These are phyloP conservation scores for Drosophila varians DNA, from an alignment of 1,140 invertebrate species.

Conservation along the genomic window DNA sequence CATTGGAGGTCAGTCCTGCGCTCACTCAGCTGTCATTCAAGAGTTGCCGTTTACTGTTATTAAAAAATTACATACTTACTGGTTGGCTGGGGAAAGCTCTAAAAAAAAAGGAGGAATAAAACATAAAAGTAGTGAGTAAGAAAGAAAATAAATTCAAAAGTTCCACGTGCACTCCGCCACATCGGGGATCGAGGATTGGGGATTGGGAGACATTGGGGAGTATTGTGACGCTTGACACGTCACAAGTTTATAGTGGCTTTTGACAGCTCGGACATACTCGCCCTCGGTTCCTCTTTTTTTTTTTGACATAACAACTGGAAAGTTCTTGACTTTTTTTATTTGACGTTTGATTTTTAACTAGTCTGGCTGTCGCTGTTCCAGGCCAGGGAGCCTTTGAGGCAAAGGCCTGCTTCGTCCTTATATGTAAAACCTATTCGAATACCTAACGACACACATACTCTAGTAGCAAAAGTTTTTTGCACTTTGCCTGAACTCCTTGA, in stretches of 20 bases:
- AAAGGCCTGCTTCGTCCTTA: background rate
- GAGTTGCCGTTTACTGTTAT: conserved; percentile 74
- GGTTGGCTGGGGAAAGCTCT: background rate
- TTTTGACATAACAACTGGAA: conserved; percentile 38
- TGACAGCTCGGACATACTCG: conserved; percentile 81
- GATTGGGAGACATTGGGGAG: conserved; percentile 36
- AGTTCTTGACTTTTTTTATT: conserved; percentile 43
- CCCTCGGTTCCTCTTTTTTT: conserved; percentile 21
- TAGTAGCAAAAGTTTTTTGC: conserved; percentile 17
- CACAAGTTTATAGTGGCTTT: conserved; percentile 83
- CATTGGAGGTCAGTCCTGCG: conserved; percentile 30
- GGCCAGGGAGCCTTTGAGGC: background rate
- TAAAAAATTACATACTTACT: conserved; percentile 76
- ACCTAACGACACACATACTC: background rate
- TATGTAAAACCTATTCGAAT: conserved; percentile 5
- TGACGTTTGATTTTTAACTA: conserved; percentile 39
- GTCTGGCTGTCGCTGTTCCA: conserved; percentile 1
- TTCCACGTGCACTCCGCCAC: conserved; percentile 53
- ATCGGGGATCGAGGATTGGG: background rate
- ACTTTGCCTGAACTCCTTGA: conserved; percentile 63
- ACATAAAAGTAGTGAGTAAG: conserved; percentile 3
- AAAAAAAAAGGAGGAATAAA: conserved; percentile 1
- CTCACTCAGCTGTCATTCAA: conserved; percentile 66
- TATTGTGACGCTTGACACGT: conserved; percentile 77
- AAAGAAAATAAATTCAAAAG: conserved; percentile 70